A percentile compares a stretch with the other conserved stretches of the same genome.
phyloP scores from a whole-genome alignment of 1,140 invertebrate species.

The Maconellicoccus hirsutus region DNA sequence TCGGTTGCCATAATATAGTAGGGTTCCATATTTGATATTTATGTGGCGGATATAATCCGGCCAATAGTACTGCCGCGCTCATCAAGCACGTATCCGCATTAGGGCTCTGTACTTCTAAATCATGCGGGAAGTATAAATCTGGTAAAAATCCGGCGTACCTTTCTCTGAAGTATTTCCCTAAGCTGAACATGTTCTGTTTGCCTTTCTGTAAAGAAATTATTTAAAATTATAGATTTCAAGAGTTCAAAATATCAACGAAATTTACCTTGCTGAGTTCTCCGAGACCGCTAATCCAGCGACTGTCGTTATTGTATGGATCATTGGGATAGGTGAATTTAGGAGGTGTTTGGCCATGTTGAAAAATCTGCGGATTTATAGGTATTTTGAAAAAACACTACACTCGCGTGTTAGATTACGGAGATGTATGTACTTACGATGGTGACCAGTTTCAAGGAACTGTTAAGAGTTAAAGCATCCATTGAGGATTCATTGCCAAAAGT shows the following conservation, averaged over 20 bases:
- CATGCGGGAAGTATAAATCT: conserved; percentile 43
- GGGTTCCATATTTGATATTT: conserved; percentile 56
- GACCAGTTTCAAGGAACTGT: neutral
- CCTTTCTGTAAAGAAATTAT: conserved; percentile 1
- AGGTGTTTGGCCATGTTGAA: neutral
- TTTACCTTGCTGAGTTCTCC: conserved; percentile 58
- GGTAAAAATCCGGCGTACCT: conserved; percentile 31
- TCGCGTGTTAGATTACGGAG: neutral
- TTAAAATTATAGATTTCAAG: too few species aligned
- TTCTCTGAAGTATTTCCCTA: conserved; percentile 23
- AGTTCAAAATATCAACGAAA: too few species aligned
- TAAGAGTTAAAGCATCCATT: neutral
- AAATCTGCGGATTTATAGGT: neutral
- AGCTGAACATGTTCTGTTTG: conserved; percentile 13
- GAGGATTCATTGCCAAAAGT: neutral
- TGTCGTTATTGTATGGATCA: conserved; percentile 36
- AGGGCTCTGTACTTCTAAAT: conserved; percentile 57
- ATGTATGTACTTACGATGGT: neutral
- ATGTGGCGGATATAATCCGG: conserved; percentile 67
- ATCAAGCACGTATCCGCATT: conserved; percentile 69
- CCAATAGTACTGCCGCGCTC: conserved; percentile 69
- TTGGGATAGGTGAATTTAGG: conserved; percentile 13
- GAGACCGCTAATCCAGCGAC: conserved; percentile 60
- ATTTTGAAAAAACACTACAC: neutral
- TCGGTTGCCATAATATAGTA: conserved; percentile 69